These are phyloP conservation scores for Sylvietta virens DNA, from an alignment of 2,113 vertebrate genomes.

Conservation along the genomic window DNA sequence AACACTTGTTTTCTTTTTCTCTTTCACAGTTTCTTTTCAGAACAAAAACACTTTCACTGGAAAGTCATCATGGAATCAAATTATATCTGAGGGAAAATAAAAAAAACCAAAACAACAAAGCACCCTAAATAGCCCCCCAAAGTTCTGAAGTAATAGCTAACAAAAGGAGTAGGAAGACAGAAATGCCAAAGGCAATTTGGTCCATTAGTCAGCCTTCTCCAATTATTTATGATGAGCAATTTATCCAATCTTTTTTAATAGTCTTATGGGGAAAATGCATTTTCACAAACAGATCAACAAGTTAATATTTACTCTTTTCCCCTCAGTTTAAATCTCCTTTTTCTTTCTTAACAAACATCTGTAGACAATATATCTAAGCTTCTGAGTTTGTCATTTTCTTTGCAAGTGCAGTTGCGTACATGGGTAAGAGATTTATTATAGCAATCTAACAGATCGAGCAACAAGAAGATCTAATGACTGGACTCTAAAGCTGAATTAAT, in stretches of 20 bases:
- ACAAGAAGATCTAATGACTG: not conserved
- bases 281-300: conserved; percentile 15
- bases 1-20: not conserved
- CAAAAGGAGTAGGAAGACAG: not conserved
- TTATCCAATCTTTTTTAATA: conserved; percentile 12
- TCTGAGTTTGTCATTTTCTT: not conserved
- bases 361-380: conserved; percentile 22
- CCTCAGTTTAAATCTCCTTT: not conserved
- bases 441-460: conserved; percentile 16
- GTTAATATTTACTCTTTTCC: conserved; percentile 5
- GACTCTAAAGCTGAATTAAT: conserved; percentile 9
- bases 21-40: not conserved
- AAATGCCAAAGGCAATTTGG: not conserved
- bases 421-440: conserved; percentile 13
- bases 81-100: not conserved
- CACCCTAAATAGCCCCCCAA: not conserved
- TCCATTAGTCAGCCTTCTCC: not conserved
- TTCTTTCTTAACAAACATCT: conserved; percentile 28
- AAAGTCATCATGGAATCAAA: not conserved
- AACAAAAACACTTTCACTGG: not conserved
- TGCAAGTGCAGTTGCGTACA: not conserved
- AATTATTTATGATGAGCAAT: conserved; percentile 20
- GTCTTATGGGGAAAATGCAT: conserved; percentile 4
- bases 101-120: not conserved
- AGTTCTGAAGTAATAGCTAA: not conserved